phyloP scores from a whole-genome alignment of 2,888 invertebrate species.

The Bugula neritina region DNA sequence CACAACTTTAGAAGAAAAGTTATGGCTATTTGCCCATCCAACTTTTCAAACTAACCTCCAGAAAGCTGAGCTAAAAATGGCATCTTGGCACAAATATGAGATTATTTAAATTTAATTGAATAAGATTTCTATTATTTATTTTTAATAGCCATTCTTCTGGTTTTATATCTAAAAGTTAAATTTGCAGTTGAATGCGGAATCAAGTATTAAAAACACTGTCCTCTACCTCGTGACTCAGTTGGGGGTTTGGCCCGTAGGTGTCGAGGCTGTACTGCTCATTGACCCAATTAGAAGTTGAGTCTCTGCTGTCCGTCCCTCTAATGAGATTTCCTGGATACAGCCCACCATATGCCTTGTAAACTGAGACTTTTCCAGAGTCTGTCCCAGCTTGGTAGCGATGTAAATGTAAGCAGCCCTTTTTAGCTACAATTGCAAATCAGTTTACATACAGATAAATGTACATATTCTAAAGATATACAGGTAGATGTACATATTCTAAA shows the following conservation, averaged over 20 bases:
- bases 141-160: too few species aligned
- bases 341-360: background rate
- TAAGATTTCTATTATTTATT: too few species aligned
- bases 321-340: conserved; percentile 9
- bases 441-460: background rate
- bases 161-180: too few species aligned
- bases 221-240: conserved; percentile 1
- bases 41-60: too few species aligned
- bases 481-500: background rate
- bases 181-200: too few species aligned
- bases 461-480: background rate
- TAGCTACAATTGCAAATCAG: background rate
- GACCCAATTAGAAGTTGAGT: conserved; percentile 10
- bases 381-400: background rate
- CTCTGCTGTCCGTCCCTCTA: background rate
- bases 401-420: background rate
- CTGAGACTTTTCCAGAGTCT: background rate
- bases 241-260: background rate
- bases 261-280: conserved; percentile 10
- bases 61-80: too few species aligned
- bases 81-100: too few species aligned
- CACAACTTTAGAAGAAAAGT: too few species aligned
- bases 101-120: too few species aligned
- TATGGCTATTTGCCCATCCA: too few species aligned
- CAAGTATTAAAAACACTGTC: too few species aligned